Percentiles rank a stretch among this genome's conserved stretches.
Evolutionary conservation across 2,888 invertebrate genomes (phyloP).

Genomic region (Microctonus hyperodae): DNA sequence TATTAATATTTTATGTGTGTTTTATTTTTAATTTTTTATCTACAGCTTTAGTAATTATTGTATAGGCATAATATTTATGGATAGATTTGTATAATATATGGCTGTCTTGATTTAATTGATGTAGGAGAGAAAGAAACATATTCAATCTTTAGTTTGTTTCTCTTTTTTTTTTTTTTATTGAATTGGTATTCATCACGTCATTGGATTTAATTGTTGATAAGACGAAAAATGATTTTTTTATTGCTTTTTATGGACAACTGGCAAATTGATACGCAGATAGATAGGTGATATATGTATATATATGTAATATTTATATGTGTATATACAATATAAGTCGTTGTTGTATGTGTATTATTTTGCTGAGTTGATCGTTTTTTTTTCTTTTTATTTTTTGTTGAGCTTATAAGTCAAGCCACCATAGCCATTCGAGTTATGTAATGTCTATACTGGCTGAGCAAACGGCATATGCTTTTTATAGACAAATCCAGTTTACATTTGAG

Average conservation of each 20-base stretch:
- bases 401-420: constrained; percentile 48
- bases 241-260: background rate
- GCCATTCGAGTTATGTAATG: constrained; percentile 54
- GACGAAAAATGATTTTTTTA: background rate
- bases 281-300: background rate
- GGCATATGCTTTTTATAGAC: constrained; percentile 45
- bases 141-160: background rate
- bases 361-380: background rate
- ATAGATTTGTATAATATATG: background rate
- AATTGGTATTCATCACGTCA: background rate
- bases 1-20: background rate
- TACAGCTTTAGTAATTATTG: too few relatives aligned
- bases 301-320: background rate
- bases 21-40: too few relatives aligned
- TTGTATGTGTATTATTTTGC: background rate
- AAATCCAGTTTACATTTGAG: constrained; percentile 45
- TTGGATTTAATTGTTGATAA: background rate
- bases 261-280: background rate
- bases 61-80: too few relatives aligned
- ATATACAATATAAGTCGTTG: background rate
- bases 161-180: background rate
- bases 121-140: background rate
- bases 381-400: constrained; percentile 1
- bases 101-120: background rate
- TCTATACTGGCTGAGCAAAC: constrained; percentile 43